Percentiles rank a stretch among this genome's conserved stretches.
phyloP scores from a whole-genome alignment of 2,888 invertebrate genomes.

The Agrotis puta region DNA sequence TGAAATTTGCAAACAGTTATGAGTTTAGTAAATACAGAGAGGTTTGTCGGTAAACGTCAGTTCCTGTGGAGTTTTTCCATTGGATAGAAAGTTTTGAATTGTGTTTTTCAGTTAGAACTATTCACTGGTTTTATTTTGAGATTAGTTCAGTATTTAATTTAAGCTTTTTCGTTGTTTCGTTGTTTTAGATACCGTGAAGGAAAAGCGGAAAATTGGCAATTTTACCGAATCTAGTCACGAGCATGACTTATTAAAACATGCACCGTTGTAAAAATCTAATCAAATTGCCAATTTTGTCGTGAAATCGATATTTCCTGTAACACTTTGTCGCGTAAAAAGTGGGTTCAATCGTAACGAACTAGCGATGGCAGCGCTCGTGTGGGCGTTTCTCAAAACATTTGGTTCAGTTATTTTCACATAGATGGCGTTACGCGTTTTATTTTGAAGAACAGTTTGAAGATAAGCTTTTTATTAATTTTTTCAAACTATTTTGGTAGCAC shows the following conservation, averaged over 20 bases:
- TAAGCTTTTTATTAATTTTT: neutral
- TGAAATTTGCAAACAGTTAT: slow-evolving; percentile 61
- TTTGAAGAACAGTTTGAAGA: slow-evolving; percentile 15
- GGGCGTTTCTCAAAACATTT: slow-evolving; percentile 65
- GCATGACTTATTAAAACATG: slow-evolving; percentile 29
- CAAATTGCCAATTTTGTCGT: slow-evolving; percentile 17
- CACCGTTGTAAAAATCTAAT: slow-evolving; percentile 26
- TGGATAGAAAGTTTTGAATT: slow-evolving; percentile 1
- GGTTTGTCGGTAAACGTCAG: slow-evolving; percentile 50
- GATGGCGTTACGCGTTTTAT: slow-evolving; percentile 73
- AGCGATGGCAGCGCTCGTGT: slow-evolving; percentile 70
- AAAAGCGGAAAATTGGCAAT: slow-evolving; percentile 14
- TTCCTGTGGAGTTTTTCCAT: slow-evolving; percentile 38
- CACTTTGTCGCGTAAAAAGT: slow-evolving; percentile 29
- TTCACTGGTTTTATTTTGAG: slow-evolving; percentile 1
- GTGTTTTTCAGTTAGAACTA: neutral
- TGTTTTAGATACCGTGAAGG: neutral
- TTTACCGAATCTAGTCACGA: slow-evolving; percentile 19
- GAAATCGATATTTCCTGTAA: slow-evolving; percentile 36
- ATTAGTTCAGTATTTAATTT: neutral
- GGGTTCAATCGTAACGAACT: slow-evolving; percentile 12
- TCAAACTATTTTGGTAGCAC: neutral
- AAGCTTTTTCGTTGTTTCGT: neutral
- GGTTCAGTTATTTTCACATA: slow-evolving; percentile 66
- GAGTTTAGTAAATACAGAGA: slow-evolving; percentile 64